Conservation (phyloP, 2,113 vertebrate genomes). For the Elaphurus davidianus region DNA sequence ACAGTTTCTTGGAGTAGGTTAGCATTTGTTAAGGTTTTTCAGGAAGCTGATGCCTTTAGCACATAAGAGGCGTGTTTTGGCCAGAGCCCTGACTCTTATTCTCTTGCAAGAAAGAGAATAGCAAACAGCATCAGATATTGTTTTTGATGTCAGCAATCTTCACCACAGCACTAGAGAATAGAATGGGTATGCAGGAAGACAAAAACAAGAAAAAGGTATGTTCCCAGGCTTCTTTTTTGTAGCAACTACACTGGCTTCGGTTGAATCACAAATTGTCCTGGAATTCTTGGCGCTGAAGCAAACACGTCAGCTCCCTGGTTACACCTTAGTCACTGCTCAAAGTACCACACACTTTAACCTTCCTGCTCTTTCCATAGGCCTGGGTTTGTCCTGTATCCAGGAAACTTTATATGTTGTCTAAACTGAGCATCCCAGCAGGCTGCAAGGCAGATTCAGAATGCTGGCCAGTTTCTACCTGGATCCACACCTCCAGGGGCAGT, state of each 20-base stretch:
- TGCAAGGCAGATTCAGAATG: constrained; percentile 48
- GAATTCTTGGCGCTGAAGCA: constrained; percentile 72
- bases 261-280: constrained; percentile 76
- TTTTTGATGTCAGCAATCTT: background rate
- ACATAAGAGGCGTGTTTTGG: background rate
- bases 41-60: constrained; percentile 10
- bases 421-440: constrained; percentile 72
- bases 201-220: background rate
- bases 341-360: constrained; percentile 80
- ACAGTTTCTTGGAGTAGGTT: background rate
- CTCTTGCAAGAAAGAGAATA: background rate
- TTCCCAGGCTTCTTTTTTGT: constrained; percentile 53
- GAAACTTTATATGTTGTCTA: constrained; percentile 81
- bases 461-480: constrained; percentile 68
- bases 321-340: constrained; percentile 77
- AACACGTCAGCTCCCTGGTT: constrained; percentile 78
- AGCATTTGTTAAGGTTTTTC: background rate
- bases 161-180: background rate
- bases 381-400: constrained; percentile 49
- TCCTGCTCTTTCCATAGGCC: constrained; percentile 71
- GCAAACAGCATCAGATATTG: background rate
- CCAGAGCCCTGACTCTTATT: background rate
- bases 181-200: background rate
- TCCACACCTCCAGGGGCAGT: background rate
- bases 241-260: constrained; percentile 67